Evolutionary conservation across 2,888 invertebrate species (phyloP), one percentile per base, ranked within the genome.

Genomic region (Thereva unica): DNA sequence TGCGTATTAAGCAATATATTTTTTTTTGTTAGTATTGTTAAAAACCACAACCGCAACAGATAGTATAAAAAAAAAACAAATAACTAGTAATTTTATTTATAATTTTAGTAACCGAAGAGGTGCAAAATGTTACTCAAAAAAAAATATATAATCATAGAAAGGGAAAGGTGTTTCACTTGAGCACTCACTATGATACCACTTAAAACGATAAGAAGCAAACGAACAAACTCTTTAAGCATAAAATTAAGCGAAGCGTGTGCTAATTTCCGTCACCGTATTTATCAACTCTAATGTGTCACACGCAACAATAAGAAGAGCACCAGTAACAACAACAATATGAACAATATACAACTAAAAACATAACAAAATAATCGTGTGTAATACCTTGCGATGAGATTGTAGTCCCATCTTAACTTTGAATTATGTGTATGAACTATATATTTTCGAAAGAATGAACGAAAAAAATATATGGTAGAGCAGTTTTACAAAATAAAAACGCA

Each of bases 371-470:
- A 65, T 55, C n/a, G 52, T 56, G 52, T 56, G 37, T 42, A 52
- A 44, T 59, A 66, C 66, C 66, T 66, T 66, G 40, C 59, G 66
- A 59, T 66, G 66, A 53, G 59, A 59, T 64, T 55, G 64, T 12
- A 45, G 52, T 66, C 44, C 59, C 53, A 59, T 66, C 40, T 45
- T 59, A 37, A 23, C 5, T 40, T 23, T 23, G 2, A 2, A 23
- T 23, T 23, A 23, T 23, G 23, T 23, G 23, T 23, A 23, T 23
- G 23, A 23, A 23, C 23, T 23, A n/a, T 23, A 2, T 23, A 23
- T 23, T 23, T 23, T 23, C 23, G 23, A 23, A 23, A 23, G 23
- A 23, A 23, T 23, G 23, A 23, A n/a, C n/a, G n/a, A 23, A 23
- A 23, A 23, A 23, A 23, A 23, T 2, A 37, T 47, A 10, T 42